Percentiles rank a stretch among this genome's conserved stretches.
phyloP scores from a whole-genome alignment of 1,140 invertebrate species.

The Adelges cooleyi region DNA sequence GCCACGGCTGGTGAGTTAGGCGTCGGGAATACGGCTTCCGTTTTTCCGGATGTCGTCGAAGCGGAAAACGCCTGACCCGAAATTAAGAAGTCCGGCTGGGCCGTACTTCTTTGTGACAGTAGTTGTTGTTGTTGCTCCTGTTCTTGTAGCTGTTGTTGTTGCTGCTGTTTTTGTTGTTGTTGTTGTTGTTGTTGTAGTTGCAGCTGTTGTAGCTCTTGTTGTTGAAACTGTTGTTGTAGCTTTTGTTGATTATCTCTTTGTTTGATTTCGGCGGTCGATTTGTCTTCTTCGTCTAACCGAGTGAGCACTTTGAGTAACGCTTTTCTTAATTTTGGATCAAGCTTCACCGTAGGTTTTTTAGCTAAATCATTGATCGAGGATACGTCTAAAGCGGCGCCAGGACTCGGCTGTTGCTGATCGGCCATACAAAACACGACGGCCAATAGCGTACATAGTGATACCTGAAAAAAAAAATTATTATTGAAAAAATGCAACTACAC shows the following conservation, averaged over 20 bases:
- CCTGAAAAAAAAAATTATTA: too few species aligned
- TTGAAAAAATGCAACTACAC: too few species aligned
- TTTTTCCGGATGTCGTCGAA: background rate
- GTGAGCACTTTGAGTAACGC: constrained; percentile 56
- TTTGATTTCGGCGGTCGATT: constrained; percentile 11
- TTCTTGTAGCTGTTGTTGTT: background rate
- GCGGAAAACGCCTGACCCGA: too few species aligned
- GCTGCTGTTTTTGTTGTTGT: background rate
- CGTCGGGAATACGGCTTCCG: background rate
- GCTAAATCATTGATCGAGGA: constrained; percentile 31
- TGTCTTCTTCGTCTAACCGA: constrained; percentile 46
- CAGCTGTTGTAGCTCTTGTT: constrained; percentile 33
- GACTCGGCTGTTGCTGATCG: background rate
- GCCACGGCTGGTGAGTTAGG: background rate
- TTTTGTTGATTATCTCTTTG: constrained; percentile 35
- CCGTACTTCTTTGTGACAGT: background rate
- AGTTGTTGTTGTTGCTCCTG: background rate
- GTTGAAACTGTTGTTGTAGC: constrained; percentile 47
- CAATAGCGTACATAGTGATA: background rate
- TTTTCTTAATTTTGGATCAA: constrained; percentile 56
- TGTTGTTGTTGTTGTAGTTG: background rate
- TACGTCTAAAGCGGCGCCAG: constrained; percentile 20
- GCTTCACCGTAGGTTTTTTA: constrained; percentile 38
- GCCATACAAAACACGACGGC: background rate
- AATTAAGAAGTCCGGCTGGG: too few species aligned